Evolutionary conservation across 2,888 invertebrate species (phyloP).

Genomic region (Melipona bicolor): DNA sequence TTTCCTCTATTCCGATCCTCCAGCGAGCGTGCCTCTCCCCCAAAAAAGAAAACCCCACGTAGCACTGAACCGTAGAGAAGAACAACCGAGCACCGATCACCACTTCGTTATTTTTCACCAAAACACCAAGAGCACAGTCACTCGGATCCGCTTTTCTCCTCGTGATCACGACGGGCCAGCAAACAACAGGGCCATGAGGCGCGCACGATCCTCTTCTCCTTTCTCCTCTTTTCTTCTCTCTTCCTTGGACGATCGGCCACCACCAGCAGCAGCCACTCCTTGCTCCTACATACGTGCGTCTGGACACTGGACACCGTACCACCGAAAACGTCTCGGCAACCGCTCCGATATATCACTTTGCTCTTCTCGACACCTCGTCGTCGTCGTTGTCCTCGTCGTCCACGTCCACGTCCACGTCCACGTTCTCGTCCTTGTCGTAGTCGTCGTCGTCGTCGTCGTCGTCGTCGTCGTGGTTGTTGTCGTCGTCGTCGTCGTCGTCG

Average conservation of each 20-base stretch:
- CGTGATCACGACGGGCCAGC: conserved; percentile 65
- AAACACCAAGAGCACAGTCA: conserved; percentile 53
- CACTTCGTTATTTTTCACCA: conserved; percentile 60
- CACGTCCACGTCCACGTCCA: too few species aligned
- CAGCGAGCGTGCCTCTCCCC: conserved; percentile 71
- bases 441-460: background rate
- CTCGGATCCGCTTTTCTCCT: conserved; percentile 45
- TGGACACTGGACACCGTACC: conserved; percentile 32
- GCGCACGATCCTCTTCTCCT: conserved; percentile 48
- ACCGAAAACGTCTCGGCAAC: conserved; percentile 31
- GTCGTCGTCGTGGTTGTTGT: background rate
- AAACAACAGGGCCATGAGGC: conserved; percentile 69
- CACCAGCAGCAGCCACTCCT: conserved; percentile 58
- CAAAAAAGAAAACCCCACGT: conserved; percentile 64
- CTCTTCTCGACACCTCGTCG: conserved; percentile 6
- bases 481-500: background rate
- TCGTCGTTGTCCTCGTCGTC: conserved; percentile 1
- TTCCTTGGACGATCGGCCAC: conserved; percentile 43
- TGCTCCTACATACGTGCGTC: conserved; percentile 48
- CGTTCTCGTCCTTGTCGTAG: background rate
- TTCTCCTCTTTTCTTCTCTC: conserved; percentile 22
- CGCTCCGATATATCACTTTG: conserved; percentile 4
- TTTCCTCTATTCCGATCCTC: conserved; percentile 63
- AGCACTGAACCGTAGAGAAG: conserved; percentile 57
- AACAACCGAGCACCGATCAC: conserved; percentile 62